Base-by-base conservation (phyloP, 2,797 vertebrate genomes). In the Falco naumanni region DNA sequence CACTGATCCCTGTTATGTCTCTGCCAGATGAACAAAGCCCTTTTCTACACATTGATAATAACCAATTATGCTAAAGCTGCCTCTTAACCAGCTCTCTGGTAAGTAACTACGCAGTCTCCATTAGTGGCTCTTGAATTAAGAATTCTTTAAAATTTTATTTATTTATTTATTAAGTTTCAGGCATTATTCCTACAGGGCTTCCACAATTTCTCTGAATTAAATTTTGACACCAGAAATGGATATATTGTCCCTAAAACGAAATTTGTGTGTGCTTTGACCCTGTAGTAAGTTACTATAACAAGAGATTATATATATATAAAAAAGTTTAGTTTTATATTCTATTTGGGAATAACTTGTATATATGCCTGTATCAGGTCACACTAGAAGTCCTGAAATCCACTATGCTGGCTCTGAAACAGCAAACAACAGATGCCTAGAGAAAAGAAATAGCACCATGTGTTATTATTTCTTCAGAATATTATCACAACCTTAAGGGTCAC, bases 231-330 rank as follows among this genome's bases (percentile, higher is more conserved):
- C 21, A 87, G 28, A 92, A 89, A 79, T 3, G 1, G 66, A 82
- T 33, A 84, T 12, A 15, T 3, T 66, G 16, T 25, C 75, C 64
- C n/a, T 31, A 51, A 69, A 76, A 76, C 3, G 12, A 57, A 89
- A 61, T 10, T 4, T n/a, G 5, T 6, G 4, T 16, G 24, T 22
- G 16, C 29, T 75, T 41, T 5, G 0, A 69, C 2, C 9, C 48
- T 72, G 1, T 7, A 68, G 1, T 7, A 71, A 59, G 4, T 53
- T 83, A 47, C 60, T 71, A 0, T 6, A 75, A 64, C 33, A 84
- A 86, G n/a, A 53, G 6, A 33, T 11, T 45, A 77, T 31, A 1
- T 41, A 37, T 37, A 41, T 41, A 63, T 74, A 61, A 51, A 39
- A 68, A 54, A 11, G 34, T 16, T 56, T 34, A 21, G 22, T 51